Conservation (phyloP, 2,888 invertebrate genomes). For the Laothoe populi region DNA sequence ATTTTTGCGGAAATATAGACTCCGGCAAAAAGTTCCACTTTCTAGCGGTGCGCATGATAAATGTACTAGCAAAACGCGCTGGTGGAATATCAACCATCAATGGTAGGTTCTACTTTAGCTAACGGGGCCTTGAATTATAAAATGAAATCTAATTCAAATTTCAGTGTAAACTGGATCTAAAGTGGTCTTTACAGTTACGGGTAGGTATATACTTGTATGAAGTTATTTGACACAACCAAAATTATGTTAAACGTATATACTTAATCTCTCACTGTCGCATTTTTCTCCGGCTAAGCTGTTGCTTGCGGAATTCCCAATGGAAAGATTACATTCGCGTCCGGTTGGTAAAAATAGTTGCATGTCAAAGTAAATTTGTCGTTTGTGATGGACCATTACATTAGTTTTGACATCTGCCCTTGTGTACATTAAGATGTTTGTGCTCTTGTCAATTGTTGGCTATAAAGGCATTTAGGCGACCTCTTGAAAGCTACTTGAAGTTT, state of each 20-base stretch:
- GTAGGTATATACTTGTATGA: not conserved
- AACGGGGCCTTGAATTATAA: too few relatives aligned
- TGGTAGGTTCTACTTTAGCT: too few relatives aligned
- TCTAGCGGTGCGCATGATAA: too few relatives aligned
- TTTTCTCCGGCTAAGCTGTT: not conserved
- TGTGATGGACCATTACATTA: constrained; percentile 11
- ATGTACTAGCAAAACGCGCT: too few relatives aligned
- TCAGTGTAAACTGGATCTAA: too few relatives aligned
- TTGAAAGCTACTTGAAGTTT: not conserved
- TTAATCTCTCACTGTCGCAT: not conserved
- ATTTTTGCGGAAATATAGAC: too few relatives aligned
- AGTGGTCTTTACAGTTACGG: too few relatives aligned
- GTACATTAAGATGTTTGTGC: constrained; percentile 12
- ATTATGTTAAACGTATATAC: not conserved
- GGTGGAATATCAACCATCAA: too few relatives aligned
- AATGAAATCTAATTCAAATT: too few relatives aligned
- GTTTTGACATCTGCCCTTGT: not conserved
- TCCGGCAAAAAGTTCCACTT: too few relatives aligned
- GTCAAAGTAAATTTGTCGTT: constrained; percentile 19
- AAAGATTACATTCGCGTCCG: constrained; percentile 17
- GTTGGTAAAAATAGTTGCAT: constrained; percentile 19
- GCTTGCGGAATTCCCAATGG: constrained; percentile 7
- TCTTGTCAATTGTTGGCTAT: constrained; percentile 4
- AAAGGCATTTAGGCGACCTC: not conserved
- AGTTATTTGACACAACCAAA: not conserved